A percentile compares a stretch with the other conserved stretches of the same genome.
These are phyloP conservation scores for Pogonomyrmex californicus DNA, from an alignment of 1,140 invertebrate species.

Conservation along the genomic window DNA sequence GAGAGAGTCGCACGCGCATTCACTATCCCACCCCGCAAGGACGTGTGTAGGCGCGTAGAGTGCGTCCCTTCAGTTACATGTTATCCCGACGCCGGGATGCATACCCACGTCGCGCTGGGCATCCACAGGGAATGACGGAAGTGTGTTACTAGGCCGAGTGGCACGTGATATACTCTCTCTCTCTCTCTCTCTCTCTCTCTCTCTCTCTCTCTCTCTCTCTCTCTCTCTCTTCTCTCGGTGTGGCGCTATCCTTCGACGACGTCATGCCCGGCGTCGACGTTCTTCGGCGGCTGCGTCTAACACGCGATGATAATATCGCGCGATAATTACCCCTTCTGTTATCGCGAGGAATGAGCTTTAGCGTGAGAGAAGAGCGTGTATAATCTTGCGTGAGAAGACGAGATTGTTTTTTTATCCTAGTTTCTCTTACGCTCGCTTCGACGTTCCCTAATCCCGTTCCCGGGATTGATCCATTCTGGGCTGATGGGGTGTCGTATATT, in stretches of 20 bases:
- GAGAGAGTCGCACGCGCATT: conserved; percentile 82
- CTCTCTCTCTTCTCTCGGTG: conserved; percentile 26
- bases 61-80: conserved; percentile 79
- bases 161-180: conserved; percentile 78
- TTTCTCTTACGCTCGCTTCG: not conserved
- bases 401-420: not conserved
- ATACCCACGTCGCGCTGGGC: conserved; percentile 59
- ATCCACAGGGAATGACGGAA: conserved; percentile 78
- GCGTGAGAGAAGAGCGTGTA: not conserved
- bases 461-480: conserved; percentile 29
- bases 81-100: conserved; percentile 73
- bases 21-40: conserved; percentile 66
- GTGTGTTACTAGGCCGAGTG: conserved; percentile 84
- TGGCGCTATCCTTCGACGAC: conserved; percentile 16
- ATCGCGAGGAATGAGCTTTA: not conserved
- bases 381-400: not conserved
- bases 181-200: not conserved
- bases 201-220: too few species aligned
- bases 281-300: conserved; percentile 17
- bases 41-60: conserved; percentile 73
- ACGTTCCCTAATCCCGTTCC: not conserved
- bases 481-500: conserved; percentile 7
- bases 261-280: conserved; percentile 18
- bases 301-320: conserved; percentile 14
- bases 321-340: not conserved